These are phyloP conservation scores for Pachymerium ferrugineum DNA, from an alignment of 2,888 invertebrate species.

Conservation along the genomic window DNA sequence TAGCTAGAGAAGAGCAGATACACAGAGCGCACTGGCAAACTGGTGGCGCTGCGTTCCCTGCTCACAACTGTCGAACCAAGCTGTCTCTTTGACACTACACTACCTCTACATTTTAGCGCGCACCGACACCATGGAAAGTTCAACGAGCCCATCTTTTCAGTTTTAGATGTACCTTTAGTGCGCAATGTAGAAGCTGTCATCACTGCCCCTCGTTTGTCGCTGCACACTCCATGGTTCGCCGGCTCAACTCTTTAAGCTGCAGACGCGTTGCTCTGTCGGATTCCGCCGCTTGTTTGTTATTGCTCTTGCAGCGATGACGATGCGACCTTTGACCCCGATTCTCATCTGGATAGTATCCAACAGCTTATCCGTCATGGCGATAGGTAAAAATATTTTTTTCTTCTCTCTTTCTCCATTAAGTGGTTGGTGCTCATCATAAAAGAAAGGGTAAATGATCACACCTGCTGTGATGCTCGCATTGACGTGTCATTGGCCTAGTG, in stretches of 20 bases:
- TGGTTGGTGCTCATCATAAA: background rate
- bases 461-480: background rate
- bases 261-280: constrained; percentile 22
- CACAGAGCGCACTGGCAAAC: constrained; percentile 5
- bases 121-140: constrained; percentile 25
- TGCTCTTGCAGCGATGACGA: constrained; percentile 22
- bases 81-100: constrained; percentile 22
- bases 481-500: background rate
- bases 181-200: constrained; percentile 27
- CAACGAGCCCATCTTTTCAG: constrained; percentile 23
- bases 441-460: background rate
- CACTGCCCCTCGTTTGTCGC: background rate
- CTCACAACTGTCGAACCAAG: constrained; percentile 21
- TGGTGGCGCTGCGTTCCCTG: constrained; percentile 9
- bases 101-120: constrained; percentile 1
- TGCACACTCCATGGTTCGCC: constrained; percentile 7
- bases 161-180: constrained; percentile 2
- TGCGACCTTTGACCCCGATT: constrained; percentile 17
- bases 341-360: constrained; percentile 19
- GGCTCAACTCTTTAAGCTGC: background rate
- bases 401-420: too few relatives aligned
- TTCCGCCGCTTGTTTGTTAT: background rate
- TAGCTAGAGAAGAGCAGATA: background rate
- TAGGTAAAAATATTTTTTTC: background rate
- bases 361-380: constrained; percentile 3